Conservation (phyloP, 30 jellyfish, hydroid and myxozoan genomes). For the Morbakka virulenta region DNA sequence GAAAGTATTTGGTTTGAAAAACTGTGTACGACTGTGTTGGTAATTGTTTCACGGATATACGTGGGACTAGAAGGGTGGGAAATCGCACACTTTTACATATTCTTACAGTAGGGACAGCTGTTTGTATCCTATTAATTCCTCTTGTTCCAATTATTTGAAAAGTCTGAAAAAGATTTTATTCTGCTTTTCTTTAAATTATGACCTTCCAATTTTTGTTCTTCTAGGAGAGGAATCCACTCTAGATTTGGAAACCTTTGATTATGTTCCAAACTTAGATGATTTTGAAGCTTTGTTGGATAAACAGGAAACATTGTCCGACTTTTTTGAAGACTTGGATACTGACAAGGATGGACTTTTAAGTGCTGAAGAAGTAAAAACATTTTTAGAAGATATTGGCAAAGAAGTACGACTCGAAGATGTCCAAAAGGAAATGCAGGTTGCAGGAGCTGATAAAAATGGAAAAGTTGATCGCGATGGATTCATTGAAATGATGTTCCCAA, state of each 20-base stretch:
- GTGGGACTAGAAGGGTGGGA: too few species aligned
- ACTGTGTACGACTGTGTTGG: too few species aligned
- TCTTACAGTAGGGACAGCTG: too few species aligned
- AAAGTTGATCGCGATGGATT: slow-evolving; percentile 73
- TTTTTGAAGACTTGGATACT: slow-evolving; percentile 64
- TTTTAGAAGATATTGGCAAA: slow-evolving; percentile 84
- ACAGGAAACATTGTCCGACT: slow-evolving; percentile 72
- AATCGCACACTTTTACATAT: too few species aligned
- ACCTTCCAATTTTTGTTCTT: not conserved
- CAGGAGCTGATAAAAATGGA: slow-evolving; percentile 53
- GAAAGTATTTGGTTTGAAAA: too few species aligned
- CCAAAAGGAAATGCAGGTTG: slow-evolving; percentile 35
- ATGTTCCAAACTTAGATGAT: slow-evolving; percentile 69
- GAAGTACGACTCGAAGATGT: slow-evolving; percentile 52
- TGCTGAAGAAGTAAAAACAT: slow-evolving; percentile 50
- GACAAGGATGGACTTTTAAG: slow-evolving; percentile 57
- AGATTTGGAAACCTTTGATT: slow-evolving; percentile 62
- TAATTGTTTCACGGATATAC: too few species aligned
- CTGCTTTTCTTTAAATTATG: not conserved
- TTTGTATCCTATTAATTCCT: too few species aligned
- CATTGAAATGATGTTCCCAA: slow-evolving; percentile 86
- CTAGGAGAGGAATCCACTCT: slow-evolving; percentile 60
- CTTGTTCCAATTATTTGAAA: too few species aligned
- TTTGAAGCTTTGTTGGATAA: slow-evolving; percentile 86
- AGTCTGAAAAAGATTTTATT: too few species aligned